Percentiles rank a stretch among this genome's conserved stretches.
Conservation (phyloP, 2,888 invertebrate genomes). For the Noctuana brunneofusca region DNA sequence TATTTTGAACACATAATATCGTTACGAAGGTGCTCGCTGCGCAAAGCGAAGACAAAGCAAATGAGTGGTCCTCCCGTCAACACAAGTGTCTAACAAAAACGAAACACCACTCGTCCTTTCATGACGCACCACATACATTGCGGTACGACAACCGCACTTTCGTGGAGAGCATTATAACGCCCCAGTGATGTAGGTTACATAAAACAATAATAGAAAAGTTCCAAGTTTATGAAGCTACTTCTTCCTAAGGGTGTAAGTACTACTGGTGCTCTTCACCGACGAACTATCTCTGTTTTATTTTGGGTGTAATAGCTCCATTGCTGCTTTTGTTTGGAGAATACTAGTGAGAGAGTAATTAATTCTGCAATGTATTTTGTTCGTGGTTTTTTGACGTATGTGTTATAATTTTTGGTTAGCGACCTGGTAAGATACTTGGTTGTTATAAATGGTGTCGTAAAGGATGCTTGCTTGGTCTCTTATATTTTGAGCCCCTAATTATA, state of each 20-base stretch:
- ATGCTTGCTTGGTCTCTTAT: conserved; percentile 28
- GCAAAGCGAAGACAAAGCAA: conserved; percentile 19
- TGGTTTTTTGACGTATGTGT: background rate
- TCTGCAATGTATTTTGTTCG: conserved; percentile 19
- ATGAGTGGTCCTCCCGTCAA: conserved; percentile 10
- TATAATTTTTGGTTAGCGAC: conserved; percentile 19
- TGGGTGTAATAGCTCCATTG: conserved; percentile 22
- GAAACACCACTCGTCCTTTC: conserved; percentile 25
- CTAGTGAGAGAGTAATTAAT: background rate
- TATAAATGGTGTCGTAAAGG: conserved; percentile 32
- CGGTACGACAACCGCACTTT: conserved; percentile 24
- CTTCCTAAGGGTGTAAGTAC: conserved; percentile 17
- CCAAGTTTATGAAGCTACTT: conserved; percentile 27
- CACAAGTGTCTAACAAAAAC: conserved; percentile 30
- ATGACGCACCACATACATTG: conserved; percentile 27
- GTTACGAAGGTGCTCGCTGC: conserved; percentile 11
- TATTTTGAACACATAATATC: conserved; percentile 20
- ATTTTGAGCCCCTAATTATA: conserved; percentile 24
- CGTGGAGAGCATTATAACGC: conserved; percentile 19
- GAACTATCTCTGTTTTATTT: conserved; percentile 9
- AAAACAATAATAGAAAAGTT: conserved; percentile 30
- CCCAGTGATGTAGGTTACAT: conserved; percentile 31
- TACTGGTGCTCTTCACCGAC: background rate
- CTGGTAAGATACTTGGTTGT: conserved; percentile 21
- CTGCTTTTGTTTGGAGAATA: background rate